Conservation (phyloP, 2,888 invertebrate genomes). For the Didymodactylos carnosus region DNA sequence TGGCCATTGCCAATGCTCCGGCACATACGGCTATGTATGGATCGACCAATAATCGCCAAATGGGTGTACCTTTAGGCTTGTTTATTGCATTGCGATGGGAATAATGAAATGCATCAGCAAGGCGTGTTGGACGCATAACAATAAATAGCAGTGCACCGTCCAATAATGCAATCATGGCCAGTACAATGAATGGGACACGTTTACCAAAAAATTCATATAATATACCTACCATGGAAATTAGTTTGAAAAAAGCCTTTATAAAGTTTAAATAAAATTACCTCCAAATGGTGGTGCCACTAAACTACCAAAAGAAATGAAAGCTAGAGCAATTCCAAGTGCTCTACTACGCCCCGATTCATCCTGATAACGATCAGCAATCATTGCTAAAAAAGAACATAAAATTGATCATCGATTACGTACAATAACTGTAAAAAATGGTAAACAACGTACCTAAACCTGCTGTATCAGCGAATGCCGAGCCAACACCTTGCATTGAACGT, state of each 20-base stretch:
- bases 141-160: conserved; percentile 81
- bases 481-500: conserved; percentile 85
- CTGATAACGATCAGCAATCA: conserved; percentile 96
- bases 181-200: conserved; percentile 81
- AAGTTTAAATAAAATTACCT: conserved; percentile 28
- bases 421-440: background rate
- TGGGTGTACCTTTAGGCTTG: conserved; percentile 44
- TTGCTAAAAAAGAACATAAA: conserved; percentile 42
- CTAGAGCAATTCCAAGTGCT: conserved; percentile 76
- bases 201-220: conserved; percentile 93
- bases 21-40: conserved; percentile 91
- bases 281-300: conserved; percentile 98
- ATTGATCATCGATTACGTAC: background rate
- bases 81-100: background rate
- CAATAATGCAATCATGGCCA: conserved; percentile 70
- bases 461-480: conserved; percentile 96
- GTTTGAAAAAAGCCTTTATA: background rate
- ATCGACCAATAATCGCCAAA: conserved; percentile 82
- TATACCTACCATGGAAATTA: no score
- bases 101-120: conserved; percentile 16
- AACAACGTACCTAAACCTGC: conserved; percentile 51
- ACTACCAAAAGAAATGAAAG: conserved; percentile 95
- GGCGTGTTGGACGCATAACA: conserved; percentile 62
- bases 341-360: conserved; percentile 81
- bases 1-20: conserved; percentile 95